A percentile compares a stretch with the other conserved stretches of the same genome.
Conservation (phyloP, 2,113 vertebrate species). For the Tinamus guttatus region DNA sequence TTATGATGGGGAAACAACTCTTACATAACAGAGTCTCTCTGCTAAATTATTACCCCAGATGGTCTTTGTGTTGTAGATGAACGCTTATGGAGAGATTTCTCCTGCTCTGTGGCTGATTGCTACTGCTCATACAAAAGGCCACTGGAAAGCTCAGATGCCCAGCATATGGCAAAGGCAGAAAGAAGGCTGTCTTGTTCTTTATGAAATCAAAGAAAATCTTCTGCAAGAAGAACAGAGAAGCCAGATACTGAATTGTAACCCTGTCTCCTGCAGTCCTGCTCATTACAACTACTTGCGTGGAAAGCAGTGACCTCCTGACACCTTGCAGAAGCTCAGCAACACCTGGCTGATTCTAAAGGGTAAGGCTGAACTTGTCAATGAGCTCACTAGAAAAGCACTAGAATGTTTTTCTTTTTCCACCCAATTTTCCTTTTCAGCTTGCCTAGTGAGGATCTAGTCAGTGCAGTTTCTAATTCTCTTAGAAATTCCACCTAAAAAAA, state of each 20-base stretch:
- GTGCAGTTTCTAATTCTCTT: not conserved
- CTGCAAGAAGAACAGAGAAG: not conserved
- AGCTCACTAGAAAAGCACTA: constrained; percentile 18
- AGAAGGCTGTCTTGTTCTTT: not conserved
- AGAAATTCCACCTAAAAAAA: not conserved
- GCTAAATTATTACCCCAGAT: constrained; percentile 21
- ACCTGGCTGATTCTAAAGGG: constrained; percentile 24
- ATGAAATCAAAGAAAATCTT: not conserved
- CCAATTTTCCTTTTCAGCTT: constrained; percentile 2
- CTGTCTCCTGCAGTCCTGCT: not conserved
- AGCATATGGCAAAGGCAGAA: not conserved
- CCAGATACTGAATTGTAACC: not conserved
- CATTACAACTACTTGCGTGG: not conserved
- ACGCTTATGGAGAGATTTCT: constrained; percentile 20
- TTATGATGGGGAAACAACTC: constrained; percentile 9
- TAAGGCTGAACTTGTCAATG: not conserved
- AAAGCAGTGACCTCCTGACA: not conserved
- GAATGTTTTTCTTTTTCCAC: not conserved
- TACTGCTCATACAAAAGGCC: not conserved
- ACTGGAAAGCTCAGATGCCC: not conserved
- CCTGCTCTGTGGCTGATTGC: not conserved
- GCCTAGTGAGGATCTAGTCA: not conserved
- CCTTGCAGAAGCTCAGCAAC: constrained; percentile 9
- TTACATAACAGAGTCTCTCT: constrained; percentile 27
- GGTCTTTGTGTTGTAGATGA: constrained; percentile 12